These are phyloP conservation scores for Sciaenops ocellatus DNA, from an alignment of 2,797 vertebrate species.

Conservation along the genomic window DNA sequence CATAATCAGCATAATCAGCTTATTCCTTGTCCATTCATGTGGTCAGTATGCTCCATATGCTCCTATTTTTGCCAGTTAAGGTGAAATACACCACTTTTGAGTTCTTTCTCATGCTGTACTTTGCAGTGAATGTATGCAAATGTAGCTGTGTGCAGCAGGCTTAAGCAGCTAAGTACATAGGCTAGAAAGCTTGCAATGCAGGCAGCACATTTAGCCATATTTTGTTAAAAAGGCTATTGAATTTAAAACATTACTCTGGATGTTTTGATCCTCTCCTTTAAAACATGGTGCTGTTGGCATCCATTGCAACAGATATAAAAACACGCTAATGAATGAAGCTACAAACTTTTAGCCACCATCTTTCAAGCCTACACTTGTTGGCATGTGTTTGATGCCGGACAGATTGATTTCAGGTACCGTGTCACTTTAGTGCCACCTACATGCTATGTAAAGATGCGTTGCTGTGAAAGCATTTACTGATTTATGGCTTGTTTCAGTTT, in stretches of 20 bases:
- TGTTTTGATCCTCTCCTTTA: neutral
- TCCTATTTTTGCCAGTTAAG: neutral
- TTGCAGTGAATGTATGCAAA: neutral
- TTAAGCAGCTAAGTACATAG: neutral
- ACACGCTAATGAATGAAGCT: neutral
- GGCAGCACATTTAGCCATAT: neutral
- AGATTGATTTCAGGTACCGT: neutral
- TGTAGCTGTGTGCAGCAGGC: neutral
- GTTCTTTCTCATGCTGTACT: neutral
- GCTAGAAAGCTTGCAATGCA: neutral
- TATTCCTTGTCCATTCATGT: neutral
- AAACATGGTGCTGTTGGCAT: no score
- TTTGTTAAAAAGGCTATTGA: neutral
- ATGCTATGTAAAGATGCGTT: constrained; percentile 16
- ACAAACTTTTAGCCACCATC: neutral
- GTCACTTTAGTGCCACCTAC: constrained; percentile 2
- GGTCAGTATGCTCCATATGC: neutral
- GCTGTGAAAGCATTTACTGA: constrained; percentile 22
- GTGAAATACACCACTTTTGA: neutral
- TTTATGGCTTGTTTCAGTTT: constrained; percentile 54
- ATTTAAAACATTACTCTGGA: neutral
- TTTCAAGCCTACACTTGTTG: neutral
- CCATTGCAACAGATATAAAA: no score
- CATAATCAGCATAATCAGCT: neutral
- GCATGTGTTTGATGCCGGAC: neutral